Percentiles rank a stretch among this genome's conserved stretches.
These are phyloP conservation scores for Pyxicephalus adspersus DNA, from an alignment of 2,113 vertebrate species.

Conservation along the genomic window DNA sequence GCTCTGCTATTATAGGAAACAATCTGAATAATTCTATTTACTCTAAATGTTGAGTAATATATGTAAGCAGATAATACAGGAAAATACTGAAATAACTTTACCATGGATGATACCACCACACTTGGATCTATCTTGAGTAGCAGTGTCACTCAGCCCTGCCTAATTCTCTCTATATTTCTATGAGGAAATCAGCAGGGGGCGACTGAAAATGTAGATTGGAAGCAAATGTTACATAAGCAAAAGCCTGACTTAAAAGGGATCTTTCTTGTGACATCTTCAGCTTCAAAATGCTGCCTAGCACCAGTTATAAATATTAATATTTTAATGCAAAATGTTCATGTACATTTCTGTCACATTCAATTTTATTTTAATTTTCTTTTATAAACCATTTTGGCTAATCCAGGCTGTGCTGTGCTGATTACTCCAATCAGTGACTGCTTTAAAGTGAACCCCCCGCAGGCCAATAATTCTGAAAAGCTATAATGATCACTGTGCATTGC, in stretches of 20 bases:
- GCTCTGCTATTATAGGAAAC: no score
- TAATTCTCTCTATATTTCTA: no score
- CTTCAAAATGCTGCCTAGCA: conserved; percentile 11
- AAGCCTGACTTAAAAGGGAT: neutral
- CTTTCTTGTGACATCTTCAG: conserved; percentile 7
- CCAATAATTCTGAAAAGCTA: conserved; percentile 60
- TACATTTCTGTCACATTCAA: conserved; percentile 72
- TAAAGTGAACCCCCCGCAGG: conserved; percentile 67
- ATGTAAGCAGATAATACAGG: no score
- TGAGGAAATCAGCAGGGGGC: no score
- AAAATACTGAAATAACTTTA: no score
- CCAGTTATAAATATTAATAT: conserved; percentile 70
- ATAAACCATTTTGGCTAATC: conserved; percentile 69
- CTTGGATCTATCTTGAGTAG: no score
- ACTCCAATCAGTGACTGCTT: conserved; percentile 67
- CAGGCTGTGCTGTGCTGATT: conserved; percentile 67
- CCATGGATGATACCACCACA: no score
- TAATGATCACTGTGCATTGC: conserved; percentile 57
- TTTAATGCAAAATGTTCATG: conserved; percentile 67
- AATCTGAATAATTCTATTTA: no score
- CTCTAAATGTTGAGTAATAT: no score
- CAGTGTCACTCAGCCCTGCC: no score
- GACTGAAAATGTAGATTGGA: neutral
- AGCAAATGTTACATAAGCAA: conserved; percentile 15
- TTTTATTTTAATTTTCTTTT: conserved; percentile 72